Percentiles rank a stretch among this genome's conserved stretches.
phyloP scores from a whole-genome alignment of 1,140 invertebrate genomes.

The Drosophila ironensis region DNA sequence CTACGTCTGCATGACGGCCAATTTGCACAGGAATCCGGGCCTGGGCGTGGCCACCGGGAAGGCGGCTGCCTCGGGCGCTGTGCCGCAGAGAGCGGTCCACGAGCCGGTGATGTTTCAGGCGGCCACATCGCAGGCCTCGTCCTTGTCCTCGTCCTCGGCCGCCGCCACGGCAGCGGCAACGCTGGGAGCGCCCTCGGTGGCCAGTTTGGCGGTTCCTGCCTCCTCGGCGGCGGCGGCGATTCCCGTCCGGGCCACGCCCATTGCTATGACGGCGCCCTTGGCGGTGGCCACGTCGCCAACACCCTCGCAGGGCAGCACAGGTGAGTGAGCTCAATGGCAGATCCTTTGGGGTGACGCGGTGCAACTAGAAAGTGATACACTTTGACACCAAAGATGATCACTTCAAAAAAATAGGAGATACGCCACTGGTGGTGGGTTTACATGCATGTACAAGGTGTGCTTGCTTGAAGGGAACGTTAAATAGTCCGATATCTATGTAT shows the following conservation, averaged over 20 bases:
- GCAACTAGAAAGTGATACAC: too few relatives aligned
- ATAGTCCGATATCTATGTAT: too few relatives aligned
- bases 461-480: too few relatives aligned
- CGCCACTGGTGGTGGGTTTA: too few relatives aligned
- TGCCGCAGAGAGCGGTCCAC: constrained; percentile 25
- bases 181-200: neutral
- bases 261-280: constrained; percentile 54
- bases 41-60: constrained; percentile 17
- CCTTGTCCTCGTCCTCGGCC: too few relatives aligned
- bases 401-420: too few relatives aligned
- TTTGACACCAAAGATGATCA: too few relatives aligned
- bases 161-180: too few relatives aligned
- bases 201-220: neutral
- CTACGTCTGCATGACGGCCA: constrained; percentile 88
- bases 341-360: too few relatives aligned
- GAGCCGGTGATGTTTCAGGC: constrained; percentile 15
- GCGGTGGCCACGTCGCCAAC: constrained; percentile 76
- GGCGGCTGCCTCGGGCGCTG: constrained; percentile 3
- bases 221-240: constrained; percentile 11
- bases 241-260: constrained; percentile 59
- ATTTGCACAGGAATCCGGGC: constrained; percentile 75
- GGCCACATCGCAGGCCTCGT: neutral
- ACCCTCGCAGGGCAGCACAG: constrained; percentile 78
- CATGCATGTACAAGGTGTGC: too few relatives aligned
- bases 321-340: constrained; percentile 14